Evolutionary conservation across 2,113 vertebrate genomes (phyloP).

Genomic region (Heliornis fulica): DNA sequence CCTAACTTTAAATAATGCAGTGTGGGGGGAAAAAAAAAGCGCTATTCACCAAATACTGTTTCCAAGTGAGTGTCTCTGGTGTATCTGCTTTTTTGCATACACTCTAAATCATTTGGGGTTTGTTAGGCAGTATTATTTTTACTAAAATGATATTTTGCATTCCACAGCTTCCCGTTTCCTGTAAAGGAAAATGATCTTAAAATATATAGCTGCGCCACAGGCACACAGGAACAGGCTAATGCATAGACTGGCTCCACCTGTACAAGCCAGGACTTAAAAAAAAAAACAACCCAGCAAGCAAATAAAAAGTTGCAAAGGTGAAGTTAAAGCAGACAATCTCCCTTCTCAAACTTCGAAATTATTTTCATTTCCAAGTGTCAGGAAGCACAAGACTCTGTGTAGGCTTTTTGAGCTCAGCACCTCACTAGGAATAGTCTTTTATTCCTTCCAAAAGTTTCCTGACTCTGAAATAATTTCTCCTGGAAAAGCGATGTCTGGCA

Average conservation of each 20-base stretch:
- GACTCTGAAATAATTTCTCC: neutral
- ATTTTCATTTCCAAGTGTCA: neutral
- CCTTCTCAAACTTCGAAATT: neutral
- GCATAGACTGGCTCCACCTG: slow-evolving; percentile 46
- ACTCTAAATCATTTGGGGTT: slow-evolving; percentile 53
- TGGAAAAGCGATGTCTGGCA: neutral
- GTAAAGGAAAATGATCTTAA: slow-evolving; percentile 56
- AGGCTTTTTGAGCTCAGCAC: neutral
- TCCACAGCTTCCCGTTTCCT: slow-evolving; percentile 58
- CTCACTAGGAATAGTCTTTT: neutral
- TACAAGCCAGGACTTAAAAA: neutral
- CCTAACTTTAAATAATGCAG: neutral
- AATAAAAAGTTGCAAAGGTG: neutral
- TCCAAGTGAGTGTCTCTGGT: neutral
- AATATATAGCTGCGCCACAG: slow-evolving; percentile 49
- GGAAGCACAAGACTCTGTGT: neutral
- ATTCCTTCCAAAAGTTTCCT: neutral
- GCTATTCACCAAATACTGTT: neutral
- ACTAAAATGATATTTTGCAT: slow-evolving; percentile 54
- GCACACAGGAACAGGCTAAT: slow-evolving; percentile 55
- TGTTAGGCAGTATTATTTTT: slow-evolving; percentile 58
- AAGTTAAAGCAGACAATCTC: neutral
- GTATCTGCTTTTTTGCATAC: slow-evolving; percentile 2
- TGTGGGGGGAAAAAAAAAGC: neutral
- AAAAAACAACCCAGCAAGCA: neutral